Conservation (phyloP, 2,797 vertebrate genomes). For the Clarias pachynema region DNA sequence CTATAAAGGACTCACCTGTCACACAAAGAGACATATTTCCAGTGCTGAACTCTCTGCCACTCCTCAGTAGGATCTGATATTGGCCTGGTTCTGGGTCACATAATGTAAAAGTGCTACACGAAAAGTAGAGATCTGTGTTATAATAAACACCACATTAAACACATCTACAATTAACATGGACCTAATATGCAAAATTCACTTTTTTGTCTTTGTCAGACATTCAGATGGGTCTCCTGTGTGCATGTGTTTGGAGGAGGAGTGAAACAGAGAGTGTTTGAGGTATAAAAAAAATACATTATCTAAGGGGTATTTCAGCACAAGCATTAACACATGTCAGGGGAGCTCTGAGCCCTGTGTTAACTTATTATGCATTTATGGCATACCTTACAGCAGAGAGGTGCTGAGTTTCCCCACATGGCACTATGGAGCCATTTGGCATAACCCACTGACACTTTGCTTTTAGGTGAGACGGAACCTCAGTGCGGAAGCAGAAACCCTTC, state of each 20-base stretch:
- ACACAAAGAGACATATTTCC: slow-evolving; percentile 81
- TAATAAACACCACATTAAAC: neutral
- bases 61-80: slow-evolving; percentile 83
- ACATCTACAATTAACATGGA: neutral
- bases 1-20: slow-evolving; percentile 75
- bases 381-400: slow-evolving; percentile 72
- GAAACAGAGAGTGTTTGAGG: no score
- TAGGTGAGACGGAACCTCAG: slow-evolving; percentile 81
- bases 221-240: no score
- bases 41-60: slow-evolving; percentile 67
- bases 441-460: slow-evolving; percentile 83
- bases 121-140: slow-evolving; percentile 30
- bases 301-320: no score
- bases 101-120: slow-evolving; percentile 71
- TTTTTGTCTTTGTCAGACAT: no score
- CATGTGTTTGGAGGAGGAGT: no score
- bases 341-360: no score
- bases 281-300: no score
- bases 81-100: slow-evolving; percentile 78
- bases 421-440: slow-evolving; percentile 69
- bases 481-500: slow-evolving; percentile 76
- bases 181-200: no score
- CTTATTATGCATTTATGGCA: neutral
- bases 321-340: no score
- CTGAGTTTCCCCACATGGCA: slow-evolving; percentile 67